A percentile compares a stretch with the other conserved stretches of the same genome.
phyloP scores from a whole-genome alignment of 1,140 invertebrate species.

The Cylas formicarius region DNA sequence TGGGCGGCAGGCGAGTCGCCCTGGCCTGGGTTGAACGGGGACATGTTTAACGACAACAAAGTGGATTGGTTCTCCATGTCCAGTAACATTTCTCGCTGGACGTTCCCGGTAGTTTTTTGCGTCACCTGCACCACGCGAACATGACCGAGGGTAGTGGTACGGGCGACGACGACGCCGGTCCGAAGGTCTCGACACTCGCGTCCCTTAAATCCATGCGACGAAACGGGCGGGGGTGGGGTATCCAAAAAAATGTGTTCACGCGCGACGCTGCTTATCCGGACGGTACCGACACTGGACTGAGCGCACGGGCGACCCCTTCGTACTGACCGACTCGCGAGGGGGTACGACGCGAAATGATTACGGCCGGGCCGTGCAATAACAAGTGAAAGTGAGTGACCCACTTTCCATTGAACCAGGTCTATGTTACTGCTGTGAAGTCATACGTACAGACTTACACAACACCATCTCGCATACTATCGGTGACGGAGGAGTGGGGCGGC shows the following conservation, averaged over 20 bases:
- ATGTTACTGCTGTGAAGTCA: constrained; percentile 51
- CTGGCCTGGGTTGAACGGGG: constrained; percentile 63
- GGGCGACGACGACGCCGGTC: constrained; percentile 1
- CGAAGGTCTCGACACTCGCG: constrained; percentile 12
- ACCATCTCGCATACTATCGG: constrained; percentile 28
- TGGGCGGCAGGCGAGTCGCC: constrained; percentile 51
- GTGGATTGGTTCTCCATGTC: constrained; percentile 69
- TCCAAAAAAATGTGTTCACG: constrained; percentile 4
- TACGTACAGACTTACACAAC: constrained; percentile 29
- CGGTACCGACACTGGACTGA: constrained; percentile 15
- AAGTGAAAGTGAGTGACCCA: constrained; percentile 63
- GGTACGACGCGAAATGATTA: constrained; percentile 58
- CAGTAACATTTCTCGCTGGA: constrained; percentile 58
- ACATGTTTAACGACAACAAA: constrained; percentile 79
- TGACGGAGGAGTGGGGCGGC: constrained; percentile 4
- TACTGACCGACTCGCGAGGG: constrained; percentile 45
- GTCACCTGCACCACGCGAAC: constrained; percentile 10
- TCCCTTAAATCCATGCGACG: background rate
- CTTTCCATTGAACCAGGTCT: constrained; percentile 60
- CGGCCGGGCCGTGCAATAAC: constrained; percentile 51
- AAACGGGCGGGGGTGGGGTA: constrained; percentile 3
- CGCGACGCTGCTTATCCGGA: background rate
- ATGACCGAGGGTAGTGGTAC: background rate
- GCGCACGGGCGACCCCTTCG: constrained; percentile 39
- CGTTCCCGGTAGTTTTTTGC: constrained; percentile 1